These are phyloP conservation scores for Lordiphosa fenestrarum DNA, from an alignment of 2,888 invertebrate species.

Conservation along the genomic window DNA sequence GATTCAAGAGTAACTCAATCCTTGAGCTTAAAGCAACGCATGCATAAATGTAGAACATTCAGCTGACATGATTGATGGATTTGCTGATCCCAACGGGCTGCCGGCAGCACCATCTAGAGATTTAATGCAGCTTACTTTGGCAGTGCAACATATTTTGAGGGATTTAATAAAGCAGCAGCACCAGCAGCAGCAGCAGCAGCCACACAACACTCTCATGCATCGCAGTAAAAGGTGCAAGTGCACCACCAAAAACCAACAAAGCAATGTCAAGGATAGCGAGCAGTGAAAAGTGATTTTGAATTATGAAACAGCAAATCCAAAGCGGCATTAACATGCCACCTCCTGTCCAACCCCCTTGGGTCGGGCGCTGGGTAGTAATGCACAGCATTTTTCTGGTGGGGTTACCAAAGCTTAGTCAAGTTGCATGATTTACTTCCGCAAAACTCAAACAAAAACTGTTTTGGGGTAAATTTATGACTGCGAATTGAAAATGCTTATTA, in stretches of 20 bases:
- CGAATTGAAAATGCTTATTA: slow-evolving; percentile 56
- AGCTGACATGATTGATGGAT: slow-evolving; percentile 37
- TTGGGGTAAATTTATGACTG: slow-evolving; percentile 30
- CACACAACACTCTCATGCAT: slow-evolving; percentile 3
- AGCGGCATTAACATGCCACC: slow-evolving; percentile 39
- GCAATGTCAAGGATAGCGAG: slow-evolving; percentile 34
- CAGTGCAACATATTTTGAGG: slow-evolving; percentile 3
- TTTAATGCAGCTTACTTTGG: too few relatives aligned
- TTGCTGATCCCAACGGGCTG: slow-evolving; percentile 16
- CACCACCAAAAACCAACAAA: slow-evolving; percentile 1
- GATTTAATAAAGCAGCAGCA: background rate
- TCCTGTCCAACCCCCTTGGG: background rate
- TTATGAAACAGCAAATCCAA: slow-evolving; percentile 61
- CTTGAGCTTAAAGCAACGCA: too few relatives aligned
- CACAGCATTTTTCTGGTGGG: too few relatives aligned
- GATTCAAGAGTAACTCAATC: too few relatives aligned
- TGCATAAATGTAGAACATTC: slow-evolving; percentile 16
- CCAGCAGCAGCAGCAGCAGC: background rate
- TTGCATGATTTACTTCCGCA: slow-evolving; percentile 66
- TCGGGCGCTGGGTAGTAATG: too few relatives aligned
- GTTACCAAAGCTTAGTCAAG: slow-evolving; percentile 42
- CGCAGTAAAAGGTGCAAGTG: slow-evolving; percentile 26
- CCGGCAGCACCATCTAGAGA: background rate
- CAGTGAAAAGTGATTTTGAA: slow-evolving; percentile 64
- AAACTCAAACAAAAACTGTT: slow-evolving; percentile 36